These are phyloP conservation scores for Drosophila kurseongensis DNA, from an alignment of 1,140 invertebrate genomes.

Conservation along the genomic window DNA sequence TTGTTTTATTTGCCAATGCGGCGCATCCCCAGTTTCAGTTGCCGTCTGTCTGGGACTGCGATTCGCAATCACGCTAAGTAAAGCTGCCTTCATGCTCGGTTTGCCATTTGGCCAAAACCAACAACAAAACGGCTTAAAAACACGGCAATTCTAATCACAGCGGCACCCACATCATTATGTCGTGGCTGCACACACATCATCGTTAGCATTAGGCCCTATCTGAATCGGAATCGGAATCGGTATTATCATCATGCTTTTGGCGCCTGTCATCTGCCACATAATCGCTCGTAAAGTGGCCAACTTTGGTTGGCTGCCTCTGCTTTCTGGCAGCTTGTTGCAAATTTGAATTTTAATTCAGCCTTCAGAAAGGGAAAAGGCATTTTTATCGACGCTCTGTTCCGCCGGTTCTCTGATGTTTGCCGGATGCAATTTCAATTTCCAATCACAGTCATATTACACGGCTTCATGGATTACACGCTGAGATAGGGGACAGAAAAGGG, in stretches of 20 bases:
- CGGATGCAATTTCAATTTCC: conserved; percentile 81
- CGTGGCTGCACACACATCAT: conserved; percentile 55
- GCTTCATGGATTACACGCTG: conserved; percentile 65
- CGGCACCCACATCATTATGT: conserved; percentile 31
- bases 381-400: conserved; percentile 33
- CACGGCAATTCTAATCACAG: conserved; percentile 40
- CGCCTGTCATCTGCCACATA: conserved; percentile 46
- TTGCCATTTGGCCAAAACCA: conserved; percentile 57
- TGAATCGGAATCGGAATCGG: conserved; percentile 33
- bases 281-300: conserved; percentile 60
- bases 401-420: conserved; percentile 51
- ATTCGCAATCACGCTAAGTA: conserved; percentile 75
- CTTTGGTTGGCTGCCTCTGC: conserved; percentile 44
- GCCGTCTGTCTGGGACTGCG: conserved; percentile 20
- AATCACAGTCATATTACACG: conserved; percentile 81
- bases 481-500: neutral
- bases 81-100: conserved; percentile 77
- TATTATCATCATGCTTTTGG: conserved; percentile 33
- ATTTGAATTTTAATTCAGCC: conserved; percentile 59
- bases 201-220: conserved; percentile 47
- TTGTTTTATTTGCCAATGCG: conserved; percentile 34
- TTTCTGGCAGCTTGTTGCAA: conserved; percentile 46
- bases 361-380: conserved; percentile 22
- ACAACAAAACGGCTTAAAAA: conserved; percentile 13
- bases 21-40: conserved; percentile 47